Percentiles rank a stretch among this genome's conserved stretches.
phyloP scores from a whole-genome alignment of 2,888 invertebrate genomes.

The Autographa pulchrina region DNA sequence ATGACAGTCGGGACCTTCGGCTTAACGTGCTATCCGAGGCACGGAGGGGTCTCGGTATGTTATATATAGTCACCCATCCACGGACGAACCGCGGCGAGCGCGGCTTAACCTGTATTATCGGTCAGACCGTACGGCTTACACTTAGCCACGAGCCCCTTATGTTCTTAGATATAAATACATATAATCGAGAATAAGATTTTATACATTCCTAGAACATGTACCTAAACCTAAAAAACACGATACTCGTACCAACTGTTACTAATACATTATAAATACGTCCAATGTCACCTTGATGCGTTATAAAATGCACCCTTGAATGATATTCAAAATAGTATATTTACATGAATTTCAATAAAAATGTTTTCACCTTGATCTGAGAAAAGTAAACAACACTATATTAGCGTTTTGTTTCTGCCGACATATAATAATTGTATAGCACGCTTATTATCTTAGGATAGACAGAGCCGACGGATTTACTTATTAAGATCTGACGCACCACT shows the following conservation, averaged over 20 bases:
- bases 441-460: slow-evolving; percentile 3
- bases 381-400: slow-evolving; percentile 21
- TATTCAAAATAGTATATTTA: slow-evolving; percentile 39
- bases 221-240: not conserved
- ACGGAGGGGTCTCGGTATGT: too few species aligned
- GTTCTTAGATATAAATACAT: too few species aligned
- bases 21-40: too few species aligned
- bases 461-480: not conserved
- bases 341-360: slow-evolving; percentile 39
- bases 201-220: not conserved
- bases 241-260: not conserved
- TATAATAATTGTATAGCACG: slow-evolving; percentile 4
- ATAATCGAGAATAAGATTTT: too few species aligned
- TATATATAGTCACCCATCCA: too few species aligned
- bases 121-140: too few species aligned
- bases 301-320: slow-evolving; percentile 41
- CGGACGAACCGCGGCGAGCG: too few species aligned
- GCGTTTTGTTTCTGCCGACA: not conserved
- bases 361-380: slow-evolving; percentile 14
- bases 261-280: slow-evolving; percentile 18
- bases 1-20: too few species aligned
- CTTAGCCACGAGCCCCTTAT: too few species aligned
- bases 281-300: slow-evolving; percentile 34
- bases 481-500: not conserved
- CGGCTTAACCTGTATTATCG: too few species aligned